Evolutionary conservation across 2,797 vertebrate genomes (phyloP).

Genomic region (Pristis pectinata): DNA sequence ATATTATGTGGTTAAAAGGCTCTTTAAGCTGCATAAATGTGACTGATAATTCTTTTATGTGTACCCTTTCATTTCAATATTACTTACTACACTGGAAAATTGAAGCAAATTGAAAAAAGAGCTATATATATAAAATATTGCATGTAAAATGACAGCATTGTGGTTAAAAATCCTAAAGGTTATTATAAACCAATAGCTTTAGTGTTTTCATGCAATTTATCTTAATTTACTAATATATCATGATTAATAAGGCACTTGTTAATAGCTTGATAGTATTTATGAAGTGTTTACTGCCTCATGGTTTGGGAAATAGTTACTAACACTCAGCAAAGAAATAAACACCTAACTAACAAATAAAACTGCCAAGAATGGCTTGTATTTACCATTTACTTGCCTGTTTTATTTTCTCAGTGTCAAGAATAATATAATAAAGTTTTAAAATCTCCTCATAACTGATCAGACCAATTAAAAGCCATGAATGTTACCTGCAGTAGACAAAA

Average conservation of each 20-base stretch:
- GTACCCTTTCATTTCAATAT: slow-evolving; percentile 36
- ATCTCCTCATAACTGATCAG: background rate
- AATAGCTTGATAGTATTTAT: slow-evolving; percentile 31
- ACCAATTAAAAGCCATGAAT: background rate
- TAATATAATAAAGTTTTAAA: background rate
- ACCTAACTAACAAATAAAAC: slow-evolving; percentile 18
- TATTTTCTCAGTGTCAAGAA: background rate
- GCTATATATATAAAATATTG: background rate
- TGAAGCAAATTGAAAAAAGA: slow-evolving; percentile 36
- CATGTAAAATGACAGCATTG: background rate
- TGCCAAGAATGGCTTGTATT: slow-evolving; percentile 16
- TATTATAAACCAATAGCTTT: background rate
- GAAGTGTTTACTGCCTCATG: background rate
- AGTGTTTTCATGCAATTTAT: slow-evolving; percentile 1
- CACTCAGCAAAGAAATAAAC: slow-evolving; percentile 23
- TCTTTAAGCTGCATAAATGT: background rate
- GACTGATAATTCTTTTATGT: slow-evolving; percentile 42
- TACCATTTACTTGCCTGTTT: background rate
- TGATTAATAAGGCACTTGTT: slow-evolving; percentile 1
- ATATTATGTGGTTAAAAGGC: background rate
- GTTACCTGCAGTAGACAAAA: background rate
- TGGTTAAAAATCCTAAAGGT: background rate
- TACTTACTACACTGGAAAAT: slow-evolving; percentile 39
- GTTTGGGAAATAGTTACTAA: background rate
- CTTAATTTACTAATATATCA: slow-evolving; percentile 12